phyloP scores from a whole-genome alignment of 2,888 invertebrate species.

The Gastrophysa polygoni region DNA sequence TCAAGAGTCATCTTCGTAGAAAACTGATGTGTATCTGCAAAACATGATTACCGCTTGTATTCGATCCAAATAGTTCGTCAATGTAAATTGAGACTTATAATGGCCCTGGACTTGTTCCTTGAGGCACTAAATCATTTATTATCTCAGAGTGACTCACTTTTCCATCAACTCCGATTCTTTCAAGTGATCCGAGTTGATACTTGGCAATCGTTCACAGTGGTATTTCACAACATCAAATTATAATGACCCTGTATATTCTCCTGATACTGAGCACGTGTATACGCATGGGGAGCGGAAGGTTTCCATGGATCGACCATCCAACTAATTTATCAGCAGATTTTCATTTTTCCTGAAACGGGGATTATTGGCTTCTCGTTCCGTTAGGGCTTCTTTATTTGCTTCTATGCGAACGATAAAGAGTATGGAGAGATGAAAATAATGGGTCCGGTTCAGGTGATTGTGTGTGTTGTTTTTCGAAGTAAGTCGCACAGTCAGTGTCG shows the following conservation, averaged over 20 bases:
- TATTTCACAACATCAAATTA: no score
- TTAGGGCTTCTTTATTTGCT: background rate
- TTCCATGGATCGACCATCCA: background rate
- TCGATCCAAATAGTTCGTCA: background rate
- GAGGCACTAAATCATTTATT: no score
- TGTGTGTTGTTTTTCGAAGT: background rate
- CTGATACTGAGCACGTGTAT: background rate
- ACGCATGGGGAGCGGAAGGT: background rate
- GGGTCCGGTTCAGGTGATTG: background rate
- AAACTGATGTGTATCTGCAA: no score
- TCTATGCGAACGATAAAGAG: background rate
- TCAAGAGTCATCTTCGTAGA: no score
- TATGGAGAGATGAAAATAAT: background rate
- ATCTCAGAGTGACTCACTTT: no score
- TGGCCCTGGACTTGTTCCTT: background rate
- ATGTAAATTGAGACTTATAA: background rate
- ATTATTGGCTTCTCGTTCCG: background rate
- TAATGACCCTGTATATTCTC: background rate
- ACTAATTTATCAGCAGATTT: constrained; percentile 15
- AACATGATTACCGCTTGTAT: no score
- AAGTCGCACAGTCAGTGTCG: no score
- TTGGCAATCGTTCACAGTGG: no score
- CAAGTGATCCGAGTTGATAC: no score
- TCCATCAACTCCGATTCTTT: no score
- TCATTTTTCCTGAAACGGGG: background rate